Evolutionary conservation across 1,140 invertebrate species (phyloP), one percentile per base, ranked within the genome.

Genomic region (Achroia grisella): DNA sequence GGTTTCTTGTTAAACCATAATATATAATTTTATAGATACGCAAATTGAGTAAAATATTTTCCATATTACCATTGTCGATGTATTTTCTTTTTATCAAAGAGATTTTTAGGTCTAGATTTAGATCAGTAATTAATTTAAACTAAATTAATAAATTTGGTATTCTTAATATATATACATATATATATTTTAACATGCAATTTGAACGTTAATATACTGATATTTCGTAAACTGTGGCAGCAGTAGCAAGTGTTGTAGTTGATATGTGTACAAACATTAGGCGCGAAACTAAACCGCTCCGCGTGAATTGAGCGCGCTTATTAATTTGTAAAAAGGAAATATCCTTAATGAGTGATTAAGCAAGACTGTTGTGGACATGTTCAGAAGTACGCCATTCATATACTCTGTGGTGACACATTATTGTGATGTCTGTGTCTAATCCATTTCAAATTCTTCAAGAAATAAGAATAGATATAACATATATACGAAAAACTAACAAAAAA

Each of bases 311-410:
- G 43, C 71, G 71, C 75, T 61, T 62, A 66, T 62, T 71, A 69
- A 75, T 76, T 75, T 52, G 55, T 80, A 72, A 74, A 78, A 66
- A 78, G 76, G 74, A 80, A 64, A 80, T 72, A 77, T 76, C 70
- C 76, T 74, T 67, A 80, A 78, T 81, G 70, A 78, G 37, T 74
- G 64, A 76, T 74, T 77, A 75, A 76, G 56, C 67, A 70, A 74
- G 71, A 74, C 56, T 62, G 40, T 48, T 23, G 17, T 23, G 17
- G 17, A 23, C 39, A 34, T 8, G 12, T 46, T 53, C 44, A 43
- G 54, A 57, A 53, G 54, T 58, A 50, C n/a, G n/a, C n/a, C n/a
- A n/a, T n/a, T n/a, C n/a, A n/a, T 23, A 23, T 23, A 23, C 17
- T 23, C 6, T 23, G 2, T 6, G 17, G 6, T 23, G 17, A 23